These are phyloP conservation scores for Coracopsis vasa DNA, from an alignment of 2,113 vertebrate species.

Conservation along the genomic window DNA sequence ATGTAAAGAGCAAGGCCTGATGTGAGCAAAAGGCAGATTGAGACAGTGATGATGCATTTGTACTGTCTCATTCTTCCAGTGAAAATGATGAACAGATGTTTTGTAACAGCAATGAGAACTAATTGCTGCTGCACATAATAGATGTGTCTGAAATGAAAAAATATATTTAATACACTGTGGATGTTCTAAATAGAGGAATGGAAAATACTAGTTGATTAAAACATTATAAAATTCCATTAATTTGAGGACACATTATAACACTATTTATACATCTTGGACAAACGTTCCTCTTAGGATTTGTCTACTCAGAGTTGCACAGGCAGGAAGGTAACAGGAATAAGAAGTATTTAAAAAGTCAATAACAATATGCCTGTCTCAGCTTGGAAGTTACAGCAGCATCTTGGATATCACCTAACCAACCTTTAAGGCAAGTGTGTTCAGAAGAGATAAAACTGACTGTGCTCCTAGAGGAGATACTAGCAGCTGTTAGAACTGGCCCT, in stretches of 20 bases:
- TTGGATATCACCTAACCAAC: neutral
- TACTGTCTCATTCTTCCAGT: neutral
- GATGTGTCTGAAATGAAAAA: neutral
- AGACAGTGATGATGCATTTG: neutral
- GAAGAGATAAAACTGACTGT: conserved; percentile 23
- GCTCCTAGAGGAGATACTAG: neutral
- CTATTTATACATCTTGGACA: neutral
- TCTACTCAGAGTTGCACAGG: neutral
- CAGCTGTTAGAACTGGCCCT: neutral
- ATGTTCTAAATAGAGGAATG: neutral
- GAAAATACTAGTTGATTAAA: neutral
- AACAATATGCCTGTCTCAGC: neutral
- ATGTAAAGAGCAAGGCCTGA: neutral
- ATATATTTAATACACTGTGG: neutral
- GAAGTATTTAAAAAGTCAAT: conserved; percentile 9
- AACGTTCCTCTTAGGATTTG: neutral
- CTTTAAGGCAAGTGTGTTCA: conserved; percentile 9
- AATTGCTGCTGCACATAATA: neutral
- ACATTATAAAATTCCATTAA: neutral
- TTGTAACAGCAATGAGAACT: neutral
- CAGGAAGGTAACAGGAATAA: neutral
- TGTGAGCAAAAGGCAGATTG: neutral
- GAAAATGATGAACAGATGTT: neutral
- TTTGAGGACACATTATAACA: neutral
- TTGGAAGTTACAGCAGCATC: neutral